Evolutionary conservation across 2,888 invertebrate genomes (phyloP).

Genomic region (Dione juno): DNA sequence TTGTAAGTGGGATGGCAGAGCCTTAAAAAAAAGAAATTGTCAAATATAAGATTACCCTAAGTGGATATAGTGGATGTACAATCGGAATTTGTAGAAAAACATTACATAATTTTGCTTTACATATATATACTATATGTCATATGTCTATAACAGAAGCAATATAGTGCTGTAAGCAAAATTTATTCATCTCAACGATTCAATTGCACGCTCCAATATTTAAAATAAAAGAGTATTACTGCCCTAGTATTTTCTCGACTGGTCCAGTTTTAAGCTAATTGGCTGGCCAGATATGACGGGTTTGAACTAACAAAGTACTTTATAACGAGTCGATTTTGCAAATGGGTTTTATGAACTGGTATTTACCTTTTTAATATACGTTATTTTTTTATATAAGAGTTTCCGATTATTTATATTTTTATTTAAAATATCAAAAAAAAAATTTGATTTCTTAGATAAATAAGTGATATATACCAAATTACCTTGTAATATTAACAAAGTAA

Average conservation of each 20-base stretch:
- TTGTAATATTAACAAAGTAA: too few relatives aligned
- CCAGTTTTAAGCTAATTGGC: constrained; percentile 52
- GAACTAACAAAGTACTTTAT: constrained; percentile 29
- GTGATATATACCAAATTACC: too few relatives aligned
- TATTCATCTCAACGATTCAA: constrained; percentile 25
- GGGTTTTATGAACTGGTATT: background rate
- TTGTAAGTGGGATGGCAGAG: too few relatives aligned
- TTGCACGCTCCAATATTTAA: constrained; percentile 31
- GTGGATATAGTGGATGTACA: too few relatives aligned
- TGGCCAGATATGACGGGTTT: constrained; percentile 45
- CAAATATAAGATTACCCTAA: too few relatives aligned
- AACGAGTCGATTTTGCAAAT: constrained; percentile 15
- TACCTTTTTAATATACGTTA: background rate
- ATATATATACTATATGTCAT: background rate
- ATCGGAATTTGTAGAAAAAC: too few relatives aligned
- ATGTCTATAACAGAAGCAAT: background rate
- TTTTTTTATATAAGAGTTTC: too few relatives aligned
- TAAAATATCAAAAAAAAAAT: too few relatives aligned
- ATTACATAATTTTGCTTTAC: too few relatives aligned
- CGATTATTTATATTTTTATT: too few relatives aligned
- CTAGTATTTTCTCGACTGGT: constrained; percentile 33
- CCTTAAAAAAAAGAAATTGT: too few relatives aligned
- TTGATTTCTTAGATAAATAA: too few relatives aligned
- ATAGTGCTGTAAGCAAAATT: background rate
- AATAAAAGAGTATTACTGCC: constrained; percentile 35